Percentiles rank a stretch among this genome's conserved stretches.
Evolutionary conservation across 2,888 invertebrate genomes (phyloP).

Genomic region (Deilephila porcellus): DNA sequence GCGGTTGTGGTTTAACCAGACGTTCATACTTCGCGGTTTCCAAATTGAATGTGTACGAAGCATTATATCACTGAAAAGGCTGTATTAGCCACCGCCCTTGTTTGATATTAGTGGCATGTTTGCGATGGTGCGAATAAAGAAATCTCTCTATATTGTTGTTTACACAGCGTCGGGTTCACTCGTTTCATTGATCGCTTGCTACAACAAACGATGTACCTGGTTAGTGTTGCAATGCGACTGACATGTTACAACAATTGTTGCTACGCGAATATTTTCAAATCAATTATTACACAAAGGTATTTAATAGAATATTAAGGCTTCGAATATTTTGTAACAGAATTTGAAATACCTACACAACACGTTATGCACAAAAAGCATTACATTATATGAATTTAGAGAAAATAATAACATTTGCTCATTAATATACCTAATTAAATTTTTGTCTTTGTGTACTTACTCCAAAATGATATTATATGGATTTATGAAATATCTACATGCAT

Average conservation of each 20-base stretch:
- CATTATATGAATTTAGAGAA: too few relatives aligned
- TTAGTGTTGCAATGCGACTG: slow-evolving; percentile 4
- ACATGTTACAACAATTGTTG: neutral
- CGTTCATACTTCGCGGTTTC: neutral
- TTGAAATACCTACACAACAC: too few relatives aligned
- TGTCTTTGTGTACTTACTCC: too few relatives aligned
- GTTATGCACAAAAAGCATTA: too few relatives aligned
- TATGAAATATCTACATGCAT: too few relatives aligned
- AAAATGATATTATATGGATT: too few relatives aligned
- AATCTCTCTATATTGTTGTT: neutral
- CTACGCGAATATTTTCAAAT: neutral
- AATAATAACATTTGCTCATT: too few relatives aligned
- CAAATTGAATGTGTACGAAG: neutral
- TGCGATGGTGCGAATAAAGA: slow-evolving; percentile 1
- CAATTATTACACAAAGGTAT: neutral
- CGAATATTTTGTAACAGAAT: neutral
- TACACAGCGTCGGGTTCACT: neutral
- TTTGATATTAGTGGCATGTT: neutral
- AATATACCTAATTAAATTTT: too few relatives aligned
- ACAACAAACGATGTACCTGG: too few relatives aligned
- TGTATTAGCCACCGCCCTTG: neutral
- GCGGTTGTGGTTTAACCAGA: neutral
- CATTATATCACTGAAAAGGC: neutral
- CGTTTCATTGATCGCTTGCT: neutral
- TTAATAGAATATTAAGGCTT: neutral